Conservation (phyloP, 2,888 invertebrate species). For the Cacoxenus indagator region DNA sequence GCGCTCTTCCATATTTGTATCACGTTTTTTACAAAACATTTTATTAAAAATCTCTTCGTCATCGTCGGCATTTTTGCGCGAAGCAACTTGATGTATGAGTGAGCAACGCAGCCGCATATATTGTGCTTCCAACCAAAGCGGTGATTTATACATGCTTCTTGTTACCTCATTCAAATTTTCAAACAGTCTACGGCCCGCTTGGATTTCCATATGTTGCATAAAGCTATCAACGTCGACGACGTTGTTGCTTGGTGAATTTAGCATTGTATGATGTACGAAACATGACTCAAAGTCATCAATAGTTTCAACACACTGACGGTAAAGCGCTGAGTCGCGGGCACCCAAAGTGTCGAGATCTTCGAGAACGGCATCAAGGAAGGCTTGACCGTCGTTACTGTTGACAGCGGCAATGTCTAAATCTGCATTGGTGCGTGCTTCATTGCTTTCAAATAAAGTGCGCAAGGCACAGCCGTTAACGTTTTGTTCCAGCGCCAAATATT, state of each 20-base stretch:
- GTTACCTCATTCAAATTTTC: constrained; percentile 62
- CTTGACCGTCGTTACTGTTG: constrained; percentile 52
- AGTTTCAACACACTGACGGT: constrained; percentile 65
- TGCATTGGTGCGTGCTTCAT: constrained; percentile 56
- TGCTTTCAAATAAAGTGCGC: constrained; percentile 59
- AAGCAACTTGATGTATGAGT: constrained; percentile 64
- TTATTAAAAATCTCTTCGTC: constrained; percentile 64
- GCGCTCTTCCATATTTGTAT: constrained; percentile 59
- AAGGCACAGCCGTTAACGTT: constrained; percentile 53
- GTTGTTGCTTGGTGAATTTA: constrained; percentile 62
- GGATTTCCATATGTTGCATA: constrained; percentile 65
- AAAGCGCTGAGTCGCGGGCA: constrained; percentile 62
- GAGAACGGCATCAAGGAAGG: constrained; percentile 61
- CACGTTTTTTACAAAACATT: constrained; percentile 68
- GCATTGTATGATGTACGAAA: constrained; percentile 65
- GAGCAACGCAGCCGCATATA: constrained; percentile 69
- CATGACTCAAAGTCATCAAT: constrained; percentile 67
- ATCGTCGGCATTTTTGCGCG: constrained; percentile 60
- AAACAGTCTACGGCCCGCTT: constrained; percentile 62
- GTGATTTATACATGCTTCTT: constrained; percentile 62
- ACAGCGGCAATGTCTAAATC: constrained; percentile 52
- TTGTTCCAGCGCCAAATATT: constrained; percentile 52
- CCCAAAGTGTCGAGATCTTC: constrained; percentile 64
- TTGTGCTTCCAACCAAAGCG: constrained; percentile 67
- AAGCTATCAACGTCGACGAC: constrained; percentile 62